phyloP scores from a whole-genome alignment of 2,113 vertebrate species.

The Protomyctophum bolini region DNA sequence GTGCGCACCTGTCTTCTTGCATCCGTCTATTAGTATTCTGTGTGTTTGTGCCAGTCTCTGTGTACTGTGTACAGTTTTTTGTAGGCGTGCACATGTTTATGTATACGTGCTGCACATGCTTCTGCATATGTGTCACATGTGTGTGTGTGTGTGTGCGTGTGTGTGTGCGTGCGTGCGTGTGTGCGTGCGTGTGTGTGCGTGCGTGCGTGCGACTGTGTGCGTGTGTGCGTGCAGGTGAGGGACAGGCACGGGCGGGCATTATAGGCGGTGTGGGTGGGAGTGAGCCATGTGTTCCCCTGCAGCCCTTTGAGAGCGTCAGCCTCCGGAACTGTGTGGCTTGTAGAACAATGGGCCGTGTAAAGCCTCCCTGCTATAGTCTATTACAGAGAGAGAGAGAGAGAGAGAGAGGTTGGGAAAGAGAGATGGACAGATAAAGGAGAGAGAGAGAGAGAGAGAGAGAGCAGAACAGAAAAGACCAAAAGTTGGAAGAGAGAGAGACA shows the following conservation, averaged over 20 bases:
- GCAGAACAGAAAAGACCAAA: background rate
- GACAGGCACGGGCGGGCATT: slow-evolving; percentile 50
- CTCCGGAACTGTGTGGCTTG: background rate
- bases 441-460: background rate
- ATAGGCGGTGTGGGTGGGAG: slow-evolving; percentile 26
- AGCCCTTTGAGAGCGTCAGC: background rate
- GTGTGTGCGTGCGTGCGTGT: slow-evolving; percentile 11
- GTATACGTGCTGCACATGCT: too few relatives aligned
- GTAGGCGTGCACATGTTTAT: too few relatives aligned
- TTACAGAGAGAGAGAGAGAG: background rate
- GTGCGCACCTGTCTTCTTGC: too few relatives aligned
- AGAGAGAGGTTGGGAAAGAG: slow-evolving; percentile 2
- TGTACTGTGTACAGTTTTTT: too few relatives aligned
- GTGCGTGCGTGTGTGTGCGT: slow-evolving; percentile 22
- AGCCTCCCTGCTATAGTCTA: background rate
- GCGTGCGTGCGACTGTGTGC: slow-evolving; percentile 36
- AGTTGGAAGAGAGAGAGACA: background rate
- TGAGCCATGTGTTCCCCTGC: background rate
- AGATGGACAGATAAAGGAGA: background rate
- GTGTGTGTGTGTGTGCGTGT: background rate
- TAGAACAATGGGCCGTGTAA: background rate
- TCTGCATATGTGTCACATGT: too few relatives aligned
- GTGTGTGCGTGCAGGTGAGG: slow-evolving; percentile 21
- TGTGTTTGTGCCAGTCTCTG: too few relatives aligned
- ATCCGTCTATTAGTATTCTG: too few relatives aligned